Conservation (phyloP, 2,888 invertebrate species). For the Branchipolynoe longqiensis region DNA sequence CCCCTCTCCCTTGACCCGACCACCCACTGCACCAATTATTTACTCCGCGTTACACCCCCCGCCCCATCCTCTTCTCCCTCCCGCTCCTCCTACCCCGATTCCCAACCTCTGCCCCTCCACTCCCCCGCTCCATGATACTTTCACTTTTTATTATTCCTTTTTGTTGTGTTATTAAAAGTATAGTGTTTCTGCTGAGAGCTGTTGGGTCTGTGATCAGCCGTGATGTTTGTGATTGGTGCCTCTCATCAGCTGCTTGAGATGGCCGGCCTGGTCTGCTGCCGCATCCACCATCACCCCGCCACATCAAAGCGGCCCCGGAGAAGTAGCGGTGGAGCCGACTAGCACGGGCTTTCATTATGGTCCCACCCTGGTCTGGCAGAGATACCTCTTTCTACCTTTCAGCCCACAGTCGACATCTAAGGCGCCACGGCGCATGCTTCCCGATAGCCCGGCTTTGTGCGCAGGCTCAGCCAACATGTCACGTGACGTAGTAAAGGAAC, state of each 20-base stretch:
- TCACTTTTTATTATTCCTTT: conserved; percentile 4
- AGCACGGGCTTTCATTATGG: conserved; percentile 38
- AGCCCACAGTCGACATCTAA: conserved; percentile 41
- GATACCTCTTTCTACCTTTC: conserved; percentile 47
- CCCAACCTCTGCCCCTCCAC: not conserved
- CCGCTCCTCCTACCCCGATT: not conserved
- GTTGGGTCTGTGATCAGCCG: conserved; percentile 15
- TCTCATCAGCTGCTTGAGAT: conserved; percentile 22
- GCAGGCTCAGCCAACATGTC: conserved; percentile 22
- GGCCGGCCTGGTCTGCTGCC: not conserved
- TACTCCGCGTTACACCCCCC: not conserved
- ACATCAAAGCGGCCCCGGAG: conserved; percentile 34
- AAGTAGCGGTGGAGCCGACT: conserved; percentile 21
- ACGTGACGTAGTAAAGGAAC: conserved; percentile 33
- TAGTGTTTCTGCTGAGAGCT: conserved; percentile 29
- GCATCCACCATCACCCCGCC: conserved; percentile 38
- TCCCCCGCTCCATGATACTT: not conserved
- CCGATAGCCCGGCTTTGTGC: conserved; percentile 20
- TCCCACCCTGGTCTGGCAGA: conserved; percentile 15
- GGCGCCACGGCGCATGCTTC: conserved; percentile 21
- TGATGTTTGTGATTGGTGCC: conserved; percentile 34
- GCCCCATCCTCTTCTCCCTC: not conserved
- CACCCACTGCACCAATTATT: no score
- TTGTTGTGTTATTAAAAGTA: conserved; percentile 32
- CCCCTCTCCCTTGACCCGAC: no score